Conservation (phyloP, 2,113 vertebrate genomes). For the Halichoeres trimaculatus region DNA sequence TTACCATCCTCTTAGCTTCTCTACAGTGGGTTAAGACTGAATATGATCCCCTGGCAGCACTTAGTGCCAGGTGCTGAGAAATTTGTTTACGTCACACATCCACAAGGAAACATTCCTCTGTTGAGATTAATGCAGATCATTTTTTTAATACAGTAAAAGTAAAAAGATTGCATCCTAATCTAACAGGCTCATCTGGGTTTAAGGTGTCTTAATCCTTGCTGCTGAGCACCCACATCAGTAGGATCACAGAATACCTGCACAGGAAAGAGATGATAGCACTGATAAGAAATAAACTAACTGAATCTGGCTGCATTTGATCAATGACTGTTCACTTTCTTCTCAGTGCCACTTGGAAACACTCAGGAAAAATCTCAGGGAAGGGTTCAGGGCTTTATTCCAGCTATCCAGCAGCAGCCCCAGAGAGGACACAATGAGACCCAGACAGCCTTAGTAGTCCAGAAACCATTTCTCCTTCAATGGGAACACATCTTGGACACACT, state of each 20-base stretch:
- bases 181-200: constrained; percentile 62
- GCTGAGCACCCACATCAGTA: constrained; percentile 64
- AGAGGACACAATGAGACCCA: constrained; percentile 72
- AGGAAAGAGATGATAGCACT: constrained; percentile 64
- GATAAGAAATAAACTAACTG: constrained; percentile 66
- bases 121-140: constrained; percentile 74
- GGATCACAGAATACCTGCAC: constrained; percentile 67
- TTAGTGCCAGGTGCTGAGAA: constrained; percentile 76
- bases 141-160: constrained; percentile 52
- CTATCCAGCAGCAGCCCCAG: constrained; percentile 58
- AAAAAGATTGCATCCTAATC: constrained; percentile 50
- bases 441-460: constrained; percentile 73
- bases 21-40: constrained; percentile 70
- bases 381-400: constrained; percentile 59
- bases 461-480: constrained; percentile 72
- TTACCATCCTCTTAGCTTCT: constrained; percentile 59
- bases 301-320: constrained; percentile 50
- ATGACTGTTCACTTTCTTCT: constrained; percentile 65
- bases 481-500: constrained; percentile 74
- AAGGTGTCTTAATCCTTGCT: constrained; percentile 63
- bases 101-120: constrained; percentile 65
- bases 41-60: constrained; percentile 74
- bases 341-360: constrained; percentile 46
- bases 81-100: constrained; percentile 77
- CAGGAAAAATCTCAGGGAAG: constrained; percentile 35